A percentile compares a stretch with the other conserved stretches of the same genome.
phyloP scores from a whole-genome alignment of 1,140 invertebrate genomes.

The Eumeta japonica region DNA sequence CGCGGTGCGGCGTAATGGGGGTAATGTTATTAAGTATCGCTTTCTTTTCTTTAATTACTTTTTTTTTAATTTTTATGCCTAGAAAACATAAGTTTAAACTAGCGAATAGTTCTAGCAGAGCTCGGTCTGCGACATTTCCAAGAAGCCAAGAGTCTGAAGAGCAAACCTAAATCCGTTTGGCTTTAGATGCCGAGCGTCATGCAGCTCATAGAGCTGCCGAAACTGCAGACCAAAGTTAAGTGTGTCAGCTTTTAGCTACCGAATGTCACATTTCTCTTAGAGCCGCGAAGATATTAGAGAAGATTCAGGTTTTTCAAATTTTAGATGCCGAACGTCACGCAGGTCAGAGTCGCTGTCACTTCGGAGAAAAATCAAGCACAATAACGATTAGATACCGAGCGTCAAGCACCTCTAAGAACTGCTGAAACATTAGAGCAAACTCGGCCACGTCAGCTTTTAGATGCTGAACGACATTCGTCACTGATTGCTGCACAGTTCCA shows the following conservation, averaged over 20 bases:
- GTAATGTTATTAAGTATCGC: too few species aligned
- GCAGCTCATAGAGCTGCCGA: constrained; percentile 12
- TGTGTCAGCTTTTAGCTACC: constrained; percentile 5
- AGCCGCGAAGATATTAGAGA: constrained; percentile 11
- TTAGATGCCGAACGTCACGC: constrained; percentile 12
- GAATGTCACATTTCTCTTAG: constrained; percentile 12
- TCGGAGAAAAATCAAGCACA: constrained; percentile 8
- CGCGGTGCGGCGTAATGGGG: too few species aligned
- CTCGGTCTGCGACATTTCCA: constrained; percentile 13
- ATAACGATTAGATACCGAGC: constrained; percentile 5
- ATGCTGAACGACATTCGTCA: constrained; percentile 15
- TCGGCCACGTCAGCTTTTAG: background rate
- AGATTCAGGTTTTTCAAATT: constrained; percentile 9
- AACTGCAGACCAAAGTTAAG: constrained; percentile 8
- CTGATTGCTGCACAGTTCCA: constrained; percentile 10
- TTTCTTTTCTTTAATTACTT: too few species aligned
- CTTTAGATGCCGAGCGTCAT: constrained; percentile 12
- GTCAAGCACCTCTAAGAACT: constrained; percentile 6
- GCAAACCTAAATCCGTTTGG: constrained; percentile 9
- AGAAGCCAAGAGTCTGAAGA: constrained; percentile 15
- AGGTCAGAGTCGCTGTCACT: constrained; percentile 12
- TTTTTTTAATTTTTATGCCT: too few species aligned
- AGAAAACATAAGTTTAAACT: constrained; percentile 16
- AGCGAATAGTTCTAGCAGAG: constrained; percentile 11
- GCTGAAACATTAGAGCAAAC: constrained; percentile 1